Conservation (phyloP, 2,888 invertebrate species). For the Drosophila sordidapex region DNA sequence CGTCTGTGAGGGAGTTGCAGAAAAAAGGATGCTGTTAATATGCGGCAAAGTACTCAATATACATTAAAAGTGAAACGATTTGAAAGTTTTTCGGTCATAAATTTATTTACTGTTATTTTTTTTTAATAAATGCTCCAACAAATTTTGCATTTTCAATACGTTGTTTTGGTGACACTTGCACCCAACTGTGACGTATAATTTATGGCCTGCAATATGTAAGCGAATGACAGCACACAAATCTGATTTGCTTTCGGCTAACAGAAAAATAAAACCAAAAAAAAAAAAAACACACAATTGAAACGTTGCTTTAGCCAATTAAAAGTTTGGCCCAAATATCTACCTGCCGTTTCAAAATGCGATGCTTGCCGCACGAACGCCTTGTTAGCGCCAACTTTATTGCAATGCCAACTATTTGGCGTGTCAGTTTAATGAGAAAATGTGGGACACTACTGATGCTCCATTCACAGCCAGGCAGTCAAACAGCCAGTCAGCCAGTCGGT, state of each 20-base stretch:
- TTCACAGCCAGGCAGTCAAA: conserved; percentile 35
- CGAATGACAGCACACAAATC: conserved; percentile 23
- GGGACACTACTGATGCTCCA: conserved; percentile 55
- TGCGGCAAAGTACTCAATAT: conserved; percentile 19
- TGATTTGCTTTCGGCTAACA: background rate
- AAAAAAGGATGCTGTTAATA: conserved; percentile 16
- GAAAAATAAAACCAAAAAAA: conserved; percentile 47
- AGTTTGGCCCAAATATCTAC: conserved; percentile 67
- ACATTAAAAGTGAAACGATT: conserved; percentile 18
- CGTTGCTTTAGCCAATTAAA: conserved; percentile 74
- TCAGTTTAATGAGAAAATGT: conserved; percentile 80
- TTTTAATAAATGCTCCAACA: conserved; percentile 54
- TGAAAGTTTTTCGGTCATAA: conserved; percentile 42
- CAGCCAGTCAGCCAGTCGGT: background rate
- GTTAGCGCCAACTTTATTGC: conserved; percentile 74
- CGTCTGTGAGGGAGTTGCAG: background rate
- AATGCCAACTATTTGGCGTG: conserved; percentile 73
- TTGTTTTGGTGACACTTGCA: conserved; percentile 72
- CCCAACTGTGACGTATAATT: conserved; percentile 69
- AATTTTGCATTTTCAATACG: conserved; percentile 56
- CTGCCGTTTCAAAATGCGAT: conserved; percentile 58
- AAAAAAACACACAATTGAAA: conserved; percentile 61
- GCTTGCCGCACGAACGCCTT: conserved; percentile 69
- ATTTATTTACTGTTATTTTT: conserved; percentile 55
- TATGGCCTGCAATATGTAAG: conserved; percentile 53